Evolutionary conservation across 1,140 invertebrate genomes (phyloP).

Genomic region (Plutomurus gul): DNA sequence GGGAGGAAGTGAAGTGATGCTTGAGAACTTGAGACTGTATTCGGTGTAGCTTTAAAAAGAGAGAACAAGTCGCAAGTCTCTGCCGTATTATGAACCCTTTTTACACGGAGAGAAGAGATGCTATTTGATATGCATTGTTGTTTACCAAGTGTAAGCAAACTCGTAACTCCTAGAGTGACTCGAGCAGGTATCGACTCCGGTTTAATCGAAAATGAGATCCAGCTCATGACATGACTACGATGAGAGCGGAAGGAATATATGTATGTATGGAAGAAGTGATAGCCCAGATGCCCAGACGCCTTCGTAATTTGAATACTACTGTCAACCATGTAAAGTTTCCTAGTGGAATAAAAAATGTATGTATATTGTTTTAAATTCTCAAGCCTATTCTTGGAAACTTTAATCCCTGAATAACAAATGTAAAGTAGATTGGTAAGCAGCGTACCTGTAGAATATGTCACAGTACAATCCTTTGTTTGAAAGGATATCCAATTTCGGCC

Average conservation of each 20-base stretch:
- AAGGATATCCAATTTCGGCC: conserved; percentile 58
- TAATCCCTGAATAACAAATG: neutral
- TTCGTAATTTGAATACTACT: conserved; percentile 81
- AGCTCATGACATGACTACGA: conserved; percentile 71
- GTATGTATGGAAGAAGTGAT: conserved; percentile 87
- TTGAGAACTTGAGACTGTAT: conserved; percentile 73
- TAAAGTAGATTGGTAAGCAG: neutral
- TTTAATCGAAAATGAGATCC: conserved; percentile 57
- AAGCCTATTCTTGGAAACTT: neutral
- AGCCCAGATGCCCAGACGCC: conserved; percentile 80
- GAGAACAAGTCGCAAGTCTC: no score
- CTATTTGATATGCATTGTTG: no score
- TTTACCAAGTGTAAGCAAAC: conserved; percentile 50
- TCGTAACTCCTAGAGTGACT: conserved; percentile 54
- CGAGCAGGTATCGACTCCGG: conserved; percentile 57
- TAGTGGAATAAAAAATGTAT: conserved; percentile 57
- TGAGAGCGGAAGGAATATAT: conserved; percentile 84
- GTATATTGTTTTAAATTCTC: no score
- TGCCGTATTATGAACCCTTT: no score
- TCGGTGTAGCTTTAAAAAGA: conserved; percentile 45
- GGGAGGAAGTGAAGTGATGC: conserved; percentile 83
- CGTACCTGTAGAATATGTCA: conserved; percentile 58
- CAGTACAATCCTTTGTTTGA: conserved; percentile 58
- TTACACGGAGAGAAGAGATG: no score
- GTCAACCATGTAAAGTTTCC: conserved; percentile 88